Base-by-base conservation (phyloP, 2,888 invertebrate species). In the Phymatocera aterrima region DNA sequence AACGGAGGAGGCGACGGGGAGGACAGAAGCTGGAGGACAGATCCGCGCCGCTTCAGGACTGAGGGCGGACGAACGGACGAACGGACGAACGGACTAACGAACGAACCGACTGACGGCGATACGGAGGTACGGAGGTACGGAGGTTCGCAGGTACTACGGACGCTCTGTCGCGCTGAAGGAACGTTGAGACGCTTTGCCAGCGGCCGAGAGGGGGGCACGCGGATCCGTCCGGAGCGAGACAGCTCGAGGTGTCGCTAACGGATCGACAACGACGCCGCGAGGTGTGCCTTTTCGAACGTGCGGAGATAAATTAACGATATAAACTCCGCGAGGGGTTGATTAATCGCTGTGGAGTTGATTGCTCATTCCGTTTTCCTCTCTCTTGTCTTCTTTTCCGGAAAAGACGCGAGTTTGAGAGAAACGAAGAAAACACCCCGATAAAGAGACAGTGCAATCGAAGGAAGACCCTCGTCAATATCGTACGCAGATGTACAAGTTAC, bases 21-120 rank as follows among this genome's bases (percentile, higher is more conserved):
- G 87, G 86, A 86, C 84, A 88, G 87, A 81, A 83, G 86, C 85
- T 84, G 86, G 85, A 84, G 87, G 86, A 86, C 86, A 85, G 86
- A 87, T 87, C 83, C 83, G 84, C 82, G 84, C 84, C 81, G 82
- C 84, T 83, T 85, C 84, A 85, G 86, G 84, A 86, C 57, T 43
- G 75, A 57, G 57, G 75, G 57, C 60, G 74, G 57, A 54, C 54
- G 74, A 28, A 72, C 60, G 31, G n/a, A 60, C 60, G 31, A 24
- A 34, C 61, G 6, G 34, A 61, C 61, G n/a, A 28, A 61, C 34
- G 8, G 34, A 61, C 61, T n/a, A 31, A 60, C 31, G 60, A 51
- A 51, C 51, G 21, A 60, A 60, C 60, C 65, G 46, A 68, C 24
- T 28, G 68, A 68, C 40, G 24, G 46, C 43, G 65, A 21, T 28